Evolutionary conservation across 2,113 vertebrate genomes (phyloP).

Genomic region (Oncorhynchus clarkii): DNA sequence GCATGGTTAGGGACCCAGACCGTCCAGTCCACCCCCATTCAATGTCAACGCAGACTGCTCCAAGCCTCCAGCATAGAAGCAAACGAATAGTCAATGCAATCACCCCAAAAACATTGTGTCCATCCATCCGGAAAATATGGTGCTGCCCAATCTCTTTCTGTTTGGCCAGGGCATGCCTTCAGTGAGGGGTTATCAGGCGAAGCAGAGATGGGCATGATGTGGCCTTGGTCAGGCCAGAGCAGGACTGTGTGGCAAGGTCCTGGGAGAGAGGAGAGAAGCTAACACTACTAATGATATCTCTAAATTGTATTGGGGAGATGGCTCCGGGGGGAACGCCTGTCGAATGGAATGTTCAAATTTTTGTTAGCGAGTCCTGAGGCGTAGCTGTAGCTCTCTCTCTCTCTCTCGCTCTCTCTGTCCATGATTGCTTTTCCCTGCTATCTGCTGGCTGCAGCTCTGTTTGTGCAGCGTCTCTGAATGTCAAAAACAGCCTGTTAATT

Average conservation of each 20-base stretch:
- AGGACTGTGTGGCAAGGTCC: constrained; percentile 31
- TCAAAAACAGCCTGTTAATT: constrained; percentile 60
- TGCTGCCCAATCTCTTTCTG: constrained; percentile 24
- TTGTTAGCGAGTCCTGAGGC: constrained; percentile 11
- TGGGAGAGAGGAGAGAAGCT: constrained; percentile 12
- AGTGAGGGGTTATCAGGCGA: constrained; percentile 28
- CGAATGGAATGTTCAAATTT: constrained; percentile 35
- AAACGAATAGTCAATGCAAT: not conserved
- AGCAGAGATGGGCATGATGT: constrained; percentile 31
- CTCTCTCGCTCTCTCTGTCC: not conserved
- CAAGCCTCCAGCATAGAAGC: not conserved
- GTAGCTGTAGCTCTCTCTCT: constrained; percentile 5
- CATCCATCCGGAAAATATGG: constrained; percentile 59
- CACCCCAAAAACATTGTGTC: constrained; percentile 51
- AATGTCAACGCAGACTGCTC: not conserved
- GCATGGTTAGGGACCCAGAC: not conserved
- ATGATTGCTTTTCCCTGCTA: constrained; percentile 63
- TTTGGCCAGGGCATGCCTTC: constrained; percentile 17
- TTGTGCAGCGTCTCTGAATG: constrained; percentile 59
- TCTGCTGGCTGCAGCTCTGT: constrained; percentile 67
- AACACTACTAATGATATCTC: constrained; percentile 51
- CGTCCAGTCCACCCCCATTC: not conserved
- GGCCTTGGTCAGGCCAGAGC: constrained; percentile 37
- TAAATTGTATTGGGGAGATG: constrained; percentile 55
- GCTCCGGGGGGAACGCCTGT: constrained; percentile 12